Base-by-base conservation (phyloP, 2,888 invertebrate species). In the Rhogogaster chlorosoma region DNA sequence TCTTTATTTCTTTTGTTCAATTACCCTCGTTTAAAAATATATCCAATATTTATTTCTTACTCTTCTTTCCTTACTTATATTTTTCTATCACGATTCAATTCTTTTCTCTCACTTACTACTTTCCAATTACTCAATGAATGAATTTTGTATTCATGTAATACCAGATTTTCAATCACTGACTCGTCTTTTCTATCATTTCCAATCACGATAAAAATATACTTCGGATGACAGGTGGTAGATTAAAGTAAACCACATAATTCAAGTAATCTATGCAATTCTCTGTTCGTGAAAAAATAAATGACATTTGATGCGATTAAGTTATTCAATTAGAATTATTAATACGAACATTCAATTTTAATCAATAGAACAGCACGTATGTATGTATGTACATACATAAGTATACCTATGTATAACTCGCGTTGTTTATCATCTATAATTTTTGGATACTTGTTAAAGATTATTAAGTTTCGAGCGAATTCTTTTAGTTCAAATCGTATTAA, bases 171-270 rank as follows among this genome's bases (percentile, higher is more conserved):
- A 38, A 38, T 38, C 38, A 38, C 15, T 67, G 29, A 10, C 18
- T 22, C n/a, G 42, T 71, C 7, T 36, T 32, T 42, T 71, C 10
- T n/a, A 22, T 38, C 18, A n/a, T n/a, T 71, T 42, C 36, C 71
- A n/a, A 71, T n/a, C n/a, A 71, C n/a, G 36, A 38, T 71, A 42
- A 71, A 71, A 71, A 71, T 71, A 71, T 71, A 71, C 71, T 71
- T 71, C 42, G 71, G 71, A 71, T 71, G 71, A 38, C 32, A 15
- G 71, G 71, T 45, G n/a, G n/a, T 38, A 71, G 42, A 71, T 71
- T 38, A n/a, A 71, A 38, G 0, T 18, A n/a, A 15, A 71, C n/a
- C 42, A 22, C 5, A 71, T 42, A 71, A n/a, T 71, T 36, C 18
- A 71, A 71, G n/a, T 71, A 6, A n/a, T 18, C 26, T 4, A 22